phyloP scores from a whole-genome alignment of 2,113 vertebrate genomes.

The Anhinga anhinga region DNA sequence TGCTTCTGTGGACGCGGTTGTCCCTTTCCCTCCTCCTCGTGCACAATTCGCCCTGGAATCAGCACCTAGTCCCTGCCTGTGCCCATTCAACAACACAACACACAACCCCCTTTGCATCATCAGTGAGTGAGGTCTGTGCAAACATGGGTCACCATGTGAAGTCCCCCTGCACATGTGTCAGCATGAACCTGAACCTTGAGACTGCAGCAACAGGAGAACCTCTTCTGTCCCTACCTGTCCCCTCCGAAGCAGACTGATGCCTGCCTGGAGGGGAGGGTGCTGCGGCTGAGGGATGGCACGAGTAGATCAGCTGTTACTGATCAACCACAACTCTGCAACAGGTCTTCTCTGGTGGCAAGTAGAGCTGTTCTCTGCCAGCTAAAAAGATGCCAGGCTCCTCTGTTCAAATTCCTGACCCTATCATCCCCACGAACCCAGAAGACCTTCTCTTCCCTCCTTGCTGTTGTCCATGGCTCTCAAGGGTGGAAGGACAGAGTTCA shows the following conservation, averaged over 20 bases:
- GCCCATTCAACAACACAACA: background rate
- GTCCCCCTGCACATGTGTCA: background rate
- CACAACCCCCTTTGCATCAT: background rate
- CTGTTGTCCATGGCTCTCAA: background rate
- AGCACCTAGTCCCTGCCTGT: background rate
- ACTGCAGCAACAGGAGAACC: background rate
- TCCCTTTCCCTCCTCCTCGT: background rate
- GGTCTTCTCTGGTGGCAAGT: background rate
- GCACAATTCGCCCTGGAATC: background rate
- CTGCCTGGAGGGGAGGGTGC: background rate
- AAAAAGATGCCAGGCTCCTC: background rate
- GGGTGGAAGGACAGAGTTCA: background rate
- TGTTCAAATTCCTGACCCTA: background rate
- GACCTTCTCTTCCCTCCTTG: background rate
- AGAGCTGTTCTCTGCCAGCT: background rate
- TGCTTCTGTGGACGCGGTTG: rapidly evolving
- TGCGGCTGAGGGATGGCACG: background rate
- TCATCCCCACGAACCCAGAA: background rate
- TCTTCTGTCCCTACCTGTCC: background rate
- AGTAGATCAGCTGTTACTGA: background rate
- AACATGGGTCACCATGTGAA: rapidly evolving
- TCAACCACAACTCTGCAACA: background rate
- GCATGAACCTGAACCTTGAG: background rate
- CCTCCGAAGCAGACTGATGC: background rate
- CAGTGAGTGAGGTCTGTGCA: background rate